Evolutionary conservation across 2,113 vertebrate genomes (phyloP).

Genomic region (Paedocypris sp.): DNA sequence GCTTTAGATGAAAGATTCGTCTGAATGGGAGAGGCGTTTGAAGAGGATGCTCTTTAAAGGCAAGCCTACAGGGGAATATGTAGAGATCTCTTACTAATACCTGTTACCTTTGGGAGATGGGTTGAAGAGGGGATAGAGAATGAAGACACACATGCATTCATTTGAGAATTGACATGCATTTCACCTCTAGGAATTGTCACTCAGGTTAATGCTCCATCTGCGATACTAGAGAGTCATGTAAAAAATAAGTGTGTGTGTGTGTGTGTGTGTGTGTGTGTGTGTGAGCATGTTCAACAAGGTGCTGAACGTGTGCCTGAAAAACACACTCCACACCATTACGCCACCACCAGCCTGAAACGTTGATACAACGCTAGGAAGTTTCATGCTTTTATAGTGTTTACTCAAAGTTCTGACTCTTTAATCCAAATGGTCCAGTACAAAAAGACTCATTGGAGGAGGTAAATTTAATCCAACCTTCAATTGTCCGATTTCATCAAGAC

Average conservation of each 20-base stretch:
- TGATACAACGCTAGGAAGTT: too few species aligned
- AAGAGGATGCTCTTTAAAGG: conserved; percentile 27
- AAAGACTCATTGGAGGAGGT: too few species aligned
- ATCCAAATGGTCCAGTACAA: too few species aligned
- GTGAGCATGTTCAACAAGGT: too few species aligned
- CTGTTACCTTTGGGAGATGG: conserved; percentile 23
- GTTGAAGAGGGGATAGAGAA: conserved; percentile 4
- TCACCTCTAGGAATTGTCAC: conserved; percentile 16
- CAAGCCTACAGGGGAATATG: conserved; percentile 25
- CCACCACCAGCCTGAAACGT: too few species aligned
- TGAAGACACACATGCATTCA: conserved; percentile 13
- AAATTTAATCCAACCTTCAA: too few species aligned
- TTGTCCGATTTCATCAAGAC: too few species aligned
- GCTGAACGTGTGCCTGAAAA: too few species aligned
- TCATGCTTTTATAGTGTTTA: too few species aligned
- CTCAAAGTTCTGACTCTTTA: too few species aligned
- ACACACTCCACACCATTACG: too few species aligned
- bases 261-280: too few species aligned
- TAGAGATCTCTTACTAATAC: conserved; percentile 31
- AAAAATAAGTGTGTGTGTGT: not conserved
- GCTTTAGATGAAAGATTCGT: conserved; percentile 22
- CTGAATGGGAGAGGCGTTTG: conserved; percentile 9
- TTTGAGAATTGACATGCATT: conserved; percentile 16
- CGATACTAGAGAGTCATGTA: not conserved
- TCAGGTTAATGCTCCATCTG: conserved; percentile 13